Base-by-base conservation (phyloP, 2,797 vertebrate species). In the Acanthurus lineatus region DNA sequence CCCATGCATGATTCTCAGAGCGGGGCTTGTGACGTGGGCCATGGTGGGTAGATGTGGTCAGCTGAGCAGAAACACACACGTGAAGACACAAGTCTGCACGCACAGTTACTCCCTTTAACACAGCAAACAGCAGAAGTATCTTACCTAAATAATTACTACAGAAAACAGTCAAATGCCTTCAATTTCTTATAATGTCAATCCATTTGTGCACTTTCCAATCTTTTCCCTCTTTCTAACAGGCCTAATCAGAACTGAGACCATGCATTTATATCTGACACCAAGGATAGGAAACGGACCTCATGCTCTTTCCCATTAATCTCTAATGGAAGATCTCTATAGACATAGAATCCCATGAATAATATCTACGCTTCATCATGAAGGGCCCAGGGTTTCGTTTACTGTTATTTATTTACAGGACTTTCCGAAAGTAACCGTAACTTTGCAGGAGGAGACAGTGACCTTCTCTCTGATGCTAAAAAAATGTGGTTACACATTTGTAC, bases 241-340 rank as follows among this genome's bases (percentile, higher is more conserved):
- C 28, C 3, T 45, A 73, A 94, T 95, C 65, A 96, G 94, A 63
- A 54, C 20, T 92, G 54, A 58, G 49, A 58, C 83, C 96, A 65
- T 69, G 96, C 96, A 85, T 95, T 86, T 88, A 93, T 69, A 85
- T 95, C 93, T 86, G 96, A 97, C 93, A 96, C 78, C 60, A 47
- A 48, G 53, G 68, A 65, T 10, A 82, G 76, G 69, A 89, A 88
- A 86, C 25, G 2, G 67, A 85, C 82, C 83, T 83, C 79, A 70
- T 10, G 6, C 57, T 81, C 54, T 44, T 20, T 68, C 53, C 79
- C 79, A 83, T 92, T 81, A 91, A 93, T 93, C 85, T 84, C 88
- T 91, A 87, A 90, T 87, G 89, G 77, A 81, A 79, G 84, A 89
- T 88, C 85, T 90, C 83, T 66, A 79, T 56, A 68, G 59, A 58